These are phyloP conservation scores for Drosophila mauritiana DNA, from an alignment of 1,140 invertebrate species.

Conservation along the genomic window DNA sequence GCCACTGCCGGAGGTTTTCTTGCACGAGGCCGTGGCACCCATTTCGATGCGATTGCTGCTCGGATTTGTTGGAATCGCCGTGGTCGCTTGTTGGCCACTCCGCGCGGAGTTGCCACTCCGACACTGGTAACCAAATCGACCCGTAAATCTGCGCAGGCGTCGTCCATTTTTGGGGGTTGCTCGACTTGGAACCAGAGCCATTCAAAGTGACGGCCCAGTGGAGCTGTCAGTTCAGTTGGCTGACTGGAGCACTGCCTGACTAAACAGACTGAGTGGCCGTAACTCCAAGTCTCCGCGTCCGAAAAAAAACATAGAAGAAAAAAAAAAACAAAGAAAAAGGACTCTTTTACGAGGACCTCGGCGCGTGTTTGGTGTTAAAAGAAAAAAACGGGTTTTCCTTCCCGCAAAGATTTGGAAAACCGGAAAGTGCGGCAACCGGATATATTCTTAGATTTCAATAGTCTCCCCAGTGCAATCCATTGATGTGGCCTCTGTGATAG, in stretches of 20 bases:
- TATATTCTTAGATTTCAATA: neutral
- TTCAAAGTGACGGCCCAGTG: neutral
- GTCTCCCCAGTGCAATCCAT: constrained; percentile 3
- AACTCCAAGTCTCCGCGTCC: constrained; percentile 11
- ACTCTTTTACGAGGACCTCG: constrained; percentile 12
- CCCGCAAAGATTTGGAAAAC: neutral
- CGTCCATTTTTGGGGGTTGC: constrained; percentile 5
- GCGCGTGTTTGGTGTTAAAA: constrained; percentile 15
- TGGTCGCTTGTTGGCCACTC: constrained; percentile 13
- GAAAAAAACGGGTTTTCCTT: neutral
- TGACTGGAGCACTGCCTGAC: constrained; percentile 43
- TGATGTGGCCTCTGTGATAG: constrained; percentile 46
- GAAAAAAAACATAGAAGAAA: neutral
- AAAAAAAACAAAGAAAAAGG: neutral
- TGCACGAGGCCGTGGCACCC: constrained; percentile 63
- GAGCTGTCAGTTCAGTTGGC: constrained; percentile 49
- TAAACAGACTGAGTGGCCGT: constrained; percentile 22
- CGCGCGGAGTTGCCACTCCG: constrained; percentile 23
- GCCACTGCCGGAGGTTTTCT: constrained; percentile 41
- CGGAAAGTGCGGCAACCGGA: neutral
- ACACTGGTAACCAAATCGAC: constrained; percentile 28
- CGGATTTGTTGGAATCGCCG: neutral
- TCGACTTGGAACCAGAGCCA: neutral
- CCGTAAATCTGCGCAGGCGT: constrained; percentile 48
- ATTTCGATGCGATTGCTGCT: constrained; percentile 35